Conservation (phyloP, 2,797 vertebrate species). For the Sciaenops ocellatus region DNA sequence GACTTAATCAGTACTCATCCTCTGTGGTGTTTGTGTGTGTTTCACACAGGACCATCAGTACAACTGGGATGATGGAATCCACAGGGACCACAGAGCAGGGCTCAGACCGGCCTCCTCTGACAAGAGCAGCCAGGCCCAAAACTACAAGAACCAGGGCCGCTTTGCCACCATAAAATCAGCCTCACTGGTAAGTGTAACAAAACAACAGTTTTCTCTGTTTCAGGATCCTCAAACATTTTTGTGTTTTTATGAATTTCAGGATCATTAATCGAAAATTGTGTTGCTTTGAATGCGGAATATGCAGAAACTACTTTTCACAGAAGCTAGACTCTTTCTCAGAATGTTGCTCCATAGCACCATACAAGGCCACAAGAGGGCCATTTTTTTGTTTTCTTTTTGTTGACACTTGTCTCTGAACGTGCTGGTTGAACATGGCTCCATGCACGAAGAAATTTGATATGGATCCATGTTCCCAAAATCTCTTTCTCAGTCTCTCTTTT, state of each 20-base stretch:
- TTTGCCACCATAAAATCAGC: constrained; percentile 99
- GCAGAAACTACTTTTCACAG: neutral
- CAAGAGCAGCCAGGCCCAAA: constrained; percentile 92
- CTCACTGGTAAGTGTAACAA: constrained; percentile 91
- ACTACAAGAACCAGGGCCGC: constrained; percentile 97
- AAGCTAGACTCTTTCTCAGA: neutral
- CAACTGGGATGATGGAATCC: constrained; percentile 95
- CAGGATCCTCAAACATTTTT: neutral
- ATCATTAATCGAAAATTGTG: neutral
- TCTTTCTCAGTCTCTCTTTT: neutral
- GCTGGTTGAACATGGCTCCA: constrained; percentile 7
- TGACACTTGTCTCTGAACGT: constrained; percentile 26
- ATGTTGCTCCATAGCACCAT: neutral
- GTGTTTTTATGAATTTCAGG: neutral
- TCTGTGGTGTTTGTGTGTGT: neutral
- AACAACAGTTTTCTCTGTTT: neutral
- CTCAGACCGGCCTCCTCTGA: constrained; percentile 91
- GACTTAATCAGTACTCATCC: neutral
- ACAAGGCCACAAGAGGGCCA: neutral
- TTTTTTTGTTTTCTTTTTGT: constrained; percentile 1
- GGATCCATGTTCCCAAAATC: neutral
- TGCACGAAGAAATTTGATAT: neutral
- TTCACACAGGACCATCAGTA: constrained; percentile 94
- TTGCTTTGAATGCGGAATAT: constrained; percentile 20
- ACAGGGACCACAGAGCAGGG: constrained; percentile 94